These are phyloP conservation scores for Phrynosoma platyrhinos DNA, from an alignment of 2,113 vertebrate species.

Conservation along the genomic window DNA sequence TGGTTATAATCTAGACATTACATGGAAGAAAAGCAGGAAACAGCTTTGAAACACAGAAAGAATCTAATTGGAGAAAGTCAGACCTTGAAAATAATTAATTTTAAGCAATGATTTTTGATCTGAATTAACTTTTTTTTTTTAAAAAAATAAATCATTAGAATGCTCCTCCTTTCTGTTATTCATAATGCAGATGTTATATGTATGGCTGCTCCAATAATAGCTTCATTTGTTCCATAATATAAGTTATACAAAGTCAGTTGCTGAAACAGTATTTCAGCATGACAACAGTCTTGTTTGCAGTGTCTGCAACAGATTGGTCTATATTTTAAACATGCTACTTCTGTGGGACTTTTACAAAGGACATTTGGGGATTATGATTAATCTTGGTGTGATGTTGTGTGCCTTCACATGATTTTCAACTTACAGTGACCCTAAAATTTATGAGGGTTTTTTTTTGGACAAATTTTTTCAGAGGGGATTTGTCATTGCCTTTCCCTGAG, in stretches of 20 bases:
- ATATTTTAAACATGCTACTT: not conserved
- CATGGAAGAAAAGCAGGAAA: constrained; percentile 10
- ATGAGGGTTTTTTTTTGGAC: too few relatives aligned
- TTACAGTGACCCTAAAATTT: too few relatives aligned
- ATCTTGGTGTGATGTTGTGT: not conserved
- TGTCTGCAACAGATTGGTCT: not conserved
- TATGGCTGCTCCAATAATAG: not conserved
- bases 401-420: too few relatives aligned
- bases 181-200: not conserved
- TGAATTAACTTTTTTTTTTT: constrained; percentile 49
- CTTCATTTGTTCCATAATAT: constrained; percentile 1
- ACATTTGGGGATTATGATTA: not conserved
- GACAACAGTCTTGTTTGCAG: not conserved
- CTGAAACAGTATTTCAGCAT: not conserved
- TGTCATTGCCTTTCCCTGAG: too few relatives aligned
- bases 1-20: not conserved
- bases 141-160: constrained; percentile 53
- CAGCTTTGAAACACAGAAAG: constrained; percentile 38
- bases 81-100: constrained; percentile 27
- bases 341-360: not conserved
- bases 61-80: constrained; percentile 1
- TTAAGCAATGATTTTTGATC: constrained; percentile 40
- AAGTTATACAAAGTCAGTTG: not conserved
- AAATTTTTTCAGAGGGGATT: too few relatives aligned
- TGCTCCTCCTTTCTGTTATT: not conserved